Evolutionary conservation across 2,113 vertebrate genomes (phyloP).

Genomic region (Chitala chitala): DNA sequence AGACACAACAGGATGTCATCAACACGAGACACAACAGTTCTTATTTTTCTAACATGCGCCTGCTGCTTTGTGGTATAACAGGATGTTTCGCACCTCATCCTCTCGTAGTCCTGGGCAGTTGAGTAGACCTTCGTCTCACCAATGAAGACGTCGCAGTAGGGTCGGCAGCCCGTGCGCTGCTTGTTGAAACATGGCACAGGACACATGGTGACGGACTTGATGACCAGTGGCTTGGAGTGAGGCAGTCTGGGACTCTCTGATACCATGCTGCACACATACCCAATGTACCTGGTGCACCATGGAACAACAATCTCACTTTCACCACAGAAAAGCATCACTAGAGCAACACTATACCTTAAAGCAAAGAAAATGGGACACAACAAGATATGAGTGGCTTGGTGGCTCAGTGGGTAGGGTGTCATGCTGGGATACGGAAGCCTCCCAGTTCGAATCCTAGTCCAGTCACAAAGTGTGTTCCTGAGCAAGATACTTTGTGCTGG

Average conservation of each 20-base stretch:
- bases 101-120: constrained; percentile 90
- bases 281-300: constrained; percentile 75
- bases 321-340: too few species aligned
- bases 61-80: not conserved
- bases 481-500: too few species aligned
- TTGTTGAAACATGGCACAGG: constrained; percentile 97
- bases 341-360: too few species aligned
- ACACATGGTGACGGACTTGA: constrained; percentile 83
- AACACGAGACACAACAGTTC: too few species aligned
- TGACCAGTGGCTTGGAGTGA: constrained; percentile 85
- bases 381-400: too few species aligned
- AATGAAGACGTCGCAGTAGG: constrained; percentile 91
- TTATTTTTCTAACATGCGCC: not conserved
- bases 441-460: too few species aligned
- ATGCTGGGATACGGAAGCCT: too few species aligned
- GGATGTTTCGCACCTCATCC: constrained; percentile 75
- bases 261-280: constrained; percentile 91
- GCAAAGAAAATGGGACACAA: too few species aligned
- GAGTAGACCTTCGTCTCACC: constrained; percentile 93
- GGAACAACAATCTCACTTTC: too few species aligned
- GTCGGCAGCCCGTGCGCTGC: constrained; percentile 91
- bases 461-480: too few species aligned
- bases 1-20: too few species aligned
- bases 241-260: constrained; percentile 87
- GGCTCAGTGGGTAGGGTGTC: too few species aligned